Evolutionary conservation across 2,888 invertebrate species (phyloP), one percentile per base, ranked within the genome.

Genomic region (Drosophila diplacantha): DNA sequence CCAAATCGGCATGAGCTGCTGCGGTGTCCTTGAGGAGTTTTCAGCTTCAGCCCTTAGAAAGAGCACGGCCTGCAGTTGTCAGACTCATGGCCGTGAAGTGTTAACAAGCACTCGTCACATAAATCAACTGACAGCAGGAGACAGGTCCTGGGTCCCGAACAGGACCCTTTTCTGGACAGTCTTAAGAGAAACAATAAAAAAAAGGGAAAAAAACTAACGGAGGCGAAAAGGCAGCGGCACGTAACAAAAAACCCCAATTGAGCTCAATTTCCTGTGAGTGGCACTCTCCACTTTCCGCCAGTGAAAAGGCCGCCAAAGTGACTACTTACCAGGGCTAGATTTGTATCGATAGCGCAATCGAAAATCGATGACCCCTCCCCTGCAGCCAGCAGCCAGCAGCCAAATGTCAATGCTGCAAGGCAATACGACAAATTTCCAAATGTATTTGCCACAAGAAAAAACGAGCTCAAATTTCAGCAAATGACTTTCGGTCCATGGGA

Each of bases 171-270:
- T 52, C 38, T 54, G 46, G 29, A 35, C 63, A 35, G 11, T 16
- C 51, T 39, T 24, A 35, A 16, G 32, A 41, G 35, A 26, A 66
- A 56, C 66, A 64, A 55, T 46, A 57, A 56, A 39, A 47, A 56
- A 14, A 39, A 39, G 5, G 5, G 24, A 41, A 5, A n/a, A 55
- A 58, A 11, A 11, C 1, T 11, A 29, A 41, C 24, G 44, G 29
- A 62, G 46, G 60, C 31, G 5, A 46, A 35, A 32, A 32, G 11
- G 41, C 47, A 70, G 54, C 34, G 57, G 71, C 80, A 77, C 77
- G 77, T 80, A 82, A 67, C 65, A 35, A 64, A 60, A 65, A 46
- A 70, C 57, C 50, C 68, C 81, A 74, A 79, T 83, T 75, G 71
- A 61, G 58, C 71, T 56, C 58, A 74, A 76, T 76, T 71, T 62